A percentile compares a stretch with the other conserved stretches of the same genome.
Evolutionary conservation across 2,888 invertebrate species (phyloP).

Genomic region (Ichneumon xanthorius): DNA sequence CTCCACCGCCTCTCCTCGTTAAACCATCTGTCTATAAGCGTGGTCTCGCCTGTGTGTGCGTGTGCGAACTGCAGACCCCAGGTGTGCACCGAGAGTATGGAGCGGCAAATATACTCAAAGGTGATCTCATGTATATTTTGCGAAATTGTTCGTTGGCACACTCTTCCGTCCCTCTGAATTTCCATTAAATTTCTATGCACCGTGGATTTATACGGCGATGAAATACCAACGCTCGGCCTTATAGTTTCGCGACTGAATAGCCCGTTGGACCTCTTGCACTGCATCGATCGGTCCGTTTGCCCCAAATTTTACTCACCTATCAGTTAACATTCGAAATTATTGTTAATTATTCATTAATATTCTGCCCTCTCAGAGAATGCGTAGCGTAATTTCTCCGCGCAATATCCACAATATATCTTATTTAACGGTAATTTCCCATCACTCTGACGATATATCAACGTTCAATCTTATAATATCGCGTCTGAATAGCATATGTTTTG

Average conservation of each 20-base stretch:
- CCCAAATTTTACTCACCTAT: not conserved
- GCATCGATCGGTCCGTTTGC: not conserved
- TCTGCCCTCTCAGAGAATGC: not conserved
- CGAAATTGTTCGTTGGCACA: not conserved
- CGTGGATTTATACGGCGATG: not conserved
- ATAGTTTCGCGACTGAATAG: not conserved
- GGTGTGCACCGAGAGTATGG: not conserved
- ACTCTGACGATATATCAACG: not conserved
- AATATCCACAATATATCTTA: not conserved
- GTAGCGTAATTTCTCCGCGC: not conserved
- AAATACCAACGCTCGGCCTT: not conserved
- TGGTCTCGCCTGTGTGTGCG: not conserved
- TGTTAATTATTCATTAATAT: not conserved
- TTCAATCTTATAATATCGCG: not conserved
- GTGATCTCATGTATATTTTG: not conserved
- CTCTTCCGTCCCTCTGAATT: slow-evolving; percentile 1
- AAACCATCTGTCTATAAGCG: not conserved
- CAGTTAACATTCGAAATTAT: not conserved
- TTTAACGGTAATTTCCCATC: too few relatives aligned
- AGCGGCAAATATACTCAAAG: slow-evolving; percentile 15
- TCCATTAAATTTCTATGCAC: not conserved
- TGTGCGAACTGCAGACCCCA: not conserved
- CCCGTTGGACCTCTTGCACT: not conserved
- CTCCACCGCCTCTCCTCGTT: slow-evolving; percentile 22
- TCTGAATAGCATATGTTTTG: not conserved